Evolutionary conservation across 2,113 vertebrate genomes (phyloP).

Genomic region (Lagopus leucura): DNA sequence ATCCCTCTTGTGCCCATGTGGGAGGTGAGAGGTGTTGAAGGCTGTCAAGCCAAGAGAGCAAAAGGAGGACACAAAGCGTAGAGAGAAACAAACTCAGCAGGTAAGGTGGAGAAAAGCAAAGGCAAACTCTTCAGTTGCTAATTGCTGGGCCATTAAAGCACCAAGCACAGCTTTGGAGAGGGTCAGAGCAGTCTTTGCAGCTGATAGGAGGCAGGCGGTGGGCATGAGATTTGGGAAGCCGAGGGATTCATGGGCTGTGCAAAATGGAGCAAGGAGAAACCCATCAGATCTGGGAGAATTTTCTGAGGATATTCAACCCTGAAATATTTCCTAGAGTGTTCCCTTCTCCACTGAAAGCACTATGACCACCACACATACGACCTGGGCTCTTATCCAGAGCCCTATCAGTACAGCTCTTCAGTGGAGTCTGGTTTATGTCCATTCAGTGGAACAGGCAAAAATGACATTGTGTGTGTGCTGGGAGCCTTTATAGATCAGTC

Average conservation of each 20-base stretch:
- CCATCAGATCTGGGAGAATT: neutral
- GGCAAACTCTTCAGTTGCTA: neutral
- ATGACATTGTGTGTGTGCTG: fast-evolving
- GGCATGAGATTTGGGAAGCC: fast-evolving
- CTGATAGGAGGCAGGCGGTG: fast-evolving
- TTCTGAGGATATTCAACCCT: neutral
- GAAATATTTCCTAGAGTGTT: neutral
- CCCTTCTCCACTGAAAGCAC: neutral
- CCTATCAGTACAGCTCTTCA: fast-evolving
- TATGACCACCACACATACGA: neutral
- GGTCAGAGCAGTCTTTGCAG: neutral
- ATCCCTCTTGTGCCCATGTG: fast-evolving
- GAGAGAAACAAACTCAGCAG: neutral
- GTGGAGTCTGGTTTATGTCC: neutral
- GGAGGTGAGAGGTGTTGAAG: neutral
- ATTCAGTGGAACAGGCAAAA: neutral
- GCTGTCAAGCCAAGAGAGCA: neutral
- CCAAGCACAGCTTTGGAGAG: neutral
- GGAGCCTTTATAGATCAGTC: neutral
- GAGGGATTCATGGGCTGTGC: neutral
- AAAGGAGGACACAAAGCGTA: neutral
- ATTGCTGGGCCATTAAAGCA: fast-evolving
- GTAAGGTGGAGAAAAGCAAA: fast-evolving
- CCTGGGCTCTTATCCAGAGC: neutral
- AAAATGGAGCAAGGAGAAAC: neutral